Evolutionary conservation across 2,113 vertebrate species (phyloP).

Genomic region (Panthera uncia): DNA sequence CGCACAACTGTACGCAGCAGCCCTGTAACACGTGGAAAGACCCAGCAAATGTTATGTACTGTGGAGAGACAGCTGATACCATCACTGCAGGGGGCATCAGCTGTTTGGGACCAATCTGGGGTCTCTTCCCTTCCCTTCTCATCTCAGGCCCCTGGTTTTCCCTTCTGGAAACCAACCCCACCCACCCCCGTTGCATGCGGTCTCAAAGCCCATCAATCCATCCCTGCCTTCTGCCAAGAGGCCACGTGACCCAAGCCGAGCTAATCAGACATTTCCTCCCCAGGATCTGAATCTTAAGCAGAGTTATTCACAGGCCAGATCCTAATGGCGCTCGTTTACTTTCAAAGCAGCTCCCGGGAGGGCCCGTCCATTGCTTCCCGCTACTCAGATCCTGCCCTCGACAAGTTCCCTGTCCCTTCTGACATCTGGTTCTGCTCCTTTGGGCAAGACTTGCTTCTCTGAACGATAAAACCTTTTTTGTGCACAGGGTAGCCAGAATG

Average conservation of each 20-base stretch:
- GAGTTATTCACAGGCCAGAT: not conserved
- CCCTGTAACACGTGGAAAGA: fast-evolving
- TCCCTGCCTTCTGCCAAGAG: not conserved
- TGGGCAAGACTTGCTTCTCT: not conserved
- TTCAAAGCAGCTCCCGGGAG: not conserved
- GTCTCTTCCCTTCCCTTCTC: not conserved
- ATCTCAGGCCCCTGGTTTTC: not conserved
- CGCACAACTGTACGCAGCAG: not conserved
- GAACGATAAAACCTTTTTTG: not conserved
- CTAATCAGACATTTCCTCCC: not conserved
- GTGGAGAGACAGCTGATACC: not conserved
- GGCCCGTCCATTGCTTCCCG: not conserved
- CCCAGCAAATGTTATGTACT: not conserved
- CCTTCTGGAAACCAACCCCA: not conserved
- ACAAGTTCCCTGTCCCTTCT: not conserved
- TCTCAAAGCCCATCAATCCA: fast-evolving
- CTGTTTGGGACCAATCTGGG: not conserved
- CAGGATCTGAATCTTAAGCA: not conserved
- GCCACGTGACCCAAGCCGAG: not conserved
- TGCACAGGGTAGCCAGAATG: too few relatives aligned
- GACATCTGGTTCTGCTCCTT: not conserved
- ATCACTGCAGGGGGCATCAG: not conserved
- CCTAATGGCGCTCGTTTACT: fast-evolving
- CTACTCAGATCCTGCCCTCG: fast-evolving
- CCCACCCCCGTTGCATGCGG: fast-evolving